A percentile compares a stretch with the other conserved stretches of the same genome.
These are phyloP conservation scores for Apostichopus parvimensis DNA, from an alignment of 35 echinoderm and acorn worm genomes.

Conservation along the genomic window DNA sequence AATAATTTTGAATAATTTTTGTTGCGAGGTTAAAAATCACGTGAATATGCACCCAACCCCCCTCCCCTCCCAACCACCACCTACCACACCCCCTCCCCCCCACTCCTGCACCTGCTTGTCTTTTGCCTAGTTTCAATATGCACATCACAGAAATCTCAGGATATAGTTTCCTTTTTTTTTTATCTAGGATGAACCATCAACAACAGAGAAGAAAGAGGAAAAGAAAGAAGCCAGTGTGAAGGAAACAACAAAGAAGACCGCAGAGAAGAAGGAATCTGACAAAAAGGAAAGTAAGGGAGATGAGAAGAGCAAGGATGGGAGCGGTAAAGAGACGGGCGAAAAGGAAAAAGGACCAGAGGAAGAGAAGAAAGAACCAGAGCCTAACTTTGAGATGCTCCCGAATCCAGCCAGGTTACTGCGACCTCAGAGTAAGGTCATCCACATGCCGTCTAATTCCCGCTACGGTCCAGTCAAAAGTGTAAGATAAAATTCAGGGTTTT, in stretches of 20 bases:
- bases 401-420: conserved; percentile 83
- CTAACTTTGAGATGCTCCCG: conserved; percentile 78
- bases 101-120: too few species aligned
- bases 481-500: conserved; percentile 31
- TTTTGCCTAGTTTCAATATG: too few species aligned
- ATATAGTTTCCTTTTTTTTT: not conserved
- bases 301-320: conserved; percentile 57
- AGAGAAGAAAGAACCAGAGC: conserved; percentile 90
- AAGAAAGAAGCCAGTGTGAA: conserved; percentile 1
- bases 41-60: too few species aligned
- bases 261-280: conserved; percentile 18
- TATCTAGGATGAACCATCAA: conserved; percentile 45
- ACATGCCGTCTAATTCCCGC: conserved; percentile 38
- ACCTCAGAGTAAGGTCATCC: conserved; percentile 74
- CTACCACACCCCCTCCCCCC: too few species aligned
- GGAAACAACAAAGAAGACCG: not conserved
- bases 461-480: conserved; percentile 82
- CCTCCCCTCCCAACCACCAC: too few species aligned
- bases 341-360: conserved; percentile 57
- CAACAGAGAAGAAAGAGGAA: conserved; percentile 47
- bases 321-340: conserved; percentile 45
- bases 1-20: too few species aligned
- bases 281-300: conserved; percentile 22
- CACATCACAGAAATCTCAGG: too few species aligned
- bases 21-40: too few species aligned